These are phyloP conservation scores for Pipa parva DNA, from an alignment of 2,113 vertebrate species.

Conservation along the genomic window DNA sequence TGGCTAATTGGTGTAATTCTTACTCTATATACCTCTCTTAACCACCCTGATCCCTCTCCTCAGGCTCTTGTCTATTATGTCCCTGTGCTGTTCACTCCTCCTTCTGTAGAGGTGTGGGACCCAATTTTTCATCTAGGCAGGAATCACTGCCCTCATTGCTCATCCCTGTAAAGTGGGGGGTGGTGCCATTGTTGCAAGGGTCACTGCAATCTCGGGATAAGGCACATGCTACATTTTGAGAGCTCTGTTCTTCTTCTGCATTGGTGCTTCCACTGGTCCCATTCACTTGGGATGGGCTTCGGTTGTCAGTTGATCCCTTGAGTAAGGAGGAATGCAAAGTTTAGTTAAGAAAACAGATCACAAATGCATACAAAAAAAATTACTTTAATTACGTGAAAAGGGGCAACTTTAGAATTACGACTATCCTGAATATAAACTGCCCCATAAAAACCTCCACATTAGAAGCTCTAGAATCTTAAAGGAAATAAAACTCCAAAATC, in stretches of 20 bases:
- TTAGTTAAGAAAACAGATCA: too few relatives aligned
- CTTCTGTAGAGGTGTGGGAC: slow-evolving; percentile 71
- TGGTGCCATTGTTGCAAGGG: slow-evolving; percentile 69
- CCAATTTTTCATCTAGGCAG: slow-evolving; percentile 78
- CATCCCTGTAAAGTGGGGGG: slow-evolving; percentile 47
- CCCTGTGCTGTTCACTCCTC: slow-evolving; percentile 61
- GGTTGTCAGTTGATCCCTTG: slow-evolving; percentile 62
- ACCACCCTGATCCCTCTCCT: slow-evolving; percentile 4
- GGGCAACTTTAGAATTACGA: too few relatives aligned
- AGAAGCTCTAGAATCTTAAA: too few relatives aligned
- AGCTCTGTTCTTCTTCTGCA: slow-evolving; percentile 59
- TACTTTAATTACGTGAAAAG: too few relatives aligned
- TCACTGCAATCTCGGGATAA: slow-evolving; percentile 62
- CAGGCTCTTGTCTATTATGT: slow-evolving; percentile 1
- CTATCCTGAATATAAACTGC: too few relatives aligned
- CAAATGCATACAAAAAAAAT: too few relatives aligned
- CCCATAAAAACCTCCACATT: too few relatives aligned
- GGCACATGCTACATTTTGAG: slow-evolving; percentile 79
- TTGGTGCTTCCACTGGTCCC: slow-evolving; percentile 65
- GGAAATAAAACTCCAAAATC: too few relatives aligned
- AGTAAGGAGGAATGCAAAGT: slow-evolving; percentile 8
- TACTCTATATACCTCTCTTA: background rate
- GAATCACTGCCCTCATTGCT: slow-evolving; percentile 66
- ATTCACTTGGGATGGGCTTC: slow-evolving; percentile 69
- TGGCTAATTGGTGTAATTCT: background rate